Evolutionary conservation across 2,888 invertebrate species (phyloP).

Genomic region (Colletes collaris): DNA sequence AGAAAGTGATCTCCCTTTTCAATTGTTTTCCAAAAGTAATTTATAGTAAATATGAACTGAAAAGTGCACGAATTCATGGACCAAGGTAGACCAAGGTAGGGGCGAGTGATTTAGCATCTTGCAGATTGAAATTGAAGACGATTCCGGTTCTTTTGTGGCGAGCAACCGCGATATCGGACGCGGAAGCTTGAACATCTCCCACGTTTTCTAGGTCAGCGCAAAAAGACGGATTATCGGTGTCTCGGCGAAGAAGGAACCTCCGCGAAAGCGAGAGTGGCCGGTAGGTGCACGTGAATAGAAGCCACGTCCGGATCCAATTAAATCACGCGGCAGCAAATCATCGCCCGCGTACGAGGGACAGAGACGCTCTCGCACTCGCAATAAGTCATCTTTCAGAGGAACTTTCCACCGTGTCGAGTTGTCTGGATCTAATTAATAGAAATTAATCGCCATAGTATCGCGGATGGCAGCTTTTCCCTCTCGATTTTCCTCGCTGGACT

Average conservation of each 20-base stretch:
- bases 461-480: neutral
- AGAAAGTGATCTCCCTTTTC: no score
- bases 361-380: conserved; percentile 23
- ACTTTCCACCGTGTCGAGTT: conserved; percentile 57
- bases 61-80: no score
- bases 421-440: conserved; percentile 65
- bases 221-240: conserved; percentile 24
- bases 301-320: conserved; percentile 60
- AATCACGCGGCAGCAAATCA: conserved; percentile 62
- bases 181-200: neutral
- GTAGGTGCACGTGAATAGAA: conserved; percentile 49
- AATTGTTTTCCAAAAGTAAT: no score
- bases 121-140: no score
- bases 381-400: conserved; percentile 62
- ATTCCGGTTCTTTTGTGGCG: no score
- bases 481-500: neutral
- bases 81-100: no score
- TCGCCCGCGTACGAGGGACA: conserved; percentile 39
- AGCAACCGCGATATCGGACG: no score
- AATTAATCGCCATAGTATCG: conserved; percentile 57
- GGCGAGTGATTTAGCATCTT: no score
- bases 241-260: conserved; percentile 25
- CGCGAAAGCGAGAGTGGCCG: conserved; percentile 64
- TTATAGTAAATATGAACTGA: no score
- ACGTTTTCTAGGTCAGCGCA: neutral